Evolutionary conservation across 2,888 invertebrate genomes (phyloP), one percentile per base, ranked within the genome.

Genomic region (Parnassius apollo): DNA sequence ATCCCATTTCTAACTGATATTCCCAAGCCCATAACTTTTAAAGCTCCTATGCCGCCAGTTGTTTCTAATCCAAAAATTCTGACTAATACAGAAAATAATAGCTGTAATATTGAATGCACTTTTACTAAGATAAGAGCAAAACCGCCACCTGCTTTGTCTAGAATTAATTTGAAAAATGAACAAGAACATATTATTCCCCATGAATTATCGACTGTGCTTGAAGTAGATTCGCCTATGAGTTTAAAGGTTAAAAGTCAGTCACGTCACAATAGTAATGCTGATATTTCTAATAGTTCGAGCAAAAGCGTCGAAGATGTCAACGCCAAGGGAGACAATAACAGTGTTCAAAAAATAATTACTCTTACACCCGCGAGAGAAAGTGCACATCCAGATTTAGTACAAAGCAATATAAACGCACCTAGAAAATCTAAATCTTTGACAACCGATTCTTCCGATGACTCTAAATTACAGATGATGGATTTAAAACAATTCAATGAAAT

Each of bases 161-260:
- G 91, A 42, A 75, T 85, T 52, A 76, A 81, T 74, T 77, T 89
- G 56, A 91, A 86, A 76, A 74, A 80, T 65, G 77, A 73, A 2
- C 78, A 83, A 65, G 88, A 86, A 49, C 68, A 72, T 62, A 66
- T 86, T n/a, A 69, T 83, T 58, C 91, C 92, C 0, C 95, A 94
- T 72, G 95, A 95, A 77, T 80, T 95, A 52, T 95, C 95, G 9
- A 95, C 95, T 2, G 95, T 95, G 52, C 82, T 94, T 1, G 95
- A 95, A 82, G 93, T 94, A 2, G 95, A 95, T 69, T 95, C 95
- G 0, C 94, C 94, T 0, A 93, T 92, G 70, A 94, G 94, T 61
- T 83, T 90, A 0, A 88, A 85, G 79, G 67, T 87, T 22, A 86
- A 84, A 76, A 84, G 71, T 59, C 78, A 80, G 54, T 77, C 82